phyloP scores from a whole-genome alignment of 2,113 vertebrate species.

The Falcunculus frontatus region DNA sequence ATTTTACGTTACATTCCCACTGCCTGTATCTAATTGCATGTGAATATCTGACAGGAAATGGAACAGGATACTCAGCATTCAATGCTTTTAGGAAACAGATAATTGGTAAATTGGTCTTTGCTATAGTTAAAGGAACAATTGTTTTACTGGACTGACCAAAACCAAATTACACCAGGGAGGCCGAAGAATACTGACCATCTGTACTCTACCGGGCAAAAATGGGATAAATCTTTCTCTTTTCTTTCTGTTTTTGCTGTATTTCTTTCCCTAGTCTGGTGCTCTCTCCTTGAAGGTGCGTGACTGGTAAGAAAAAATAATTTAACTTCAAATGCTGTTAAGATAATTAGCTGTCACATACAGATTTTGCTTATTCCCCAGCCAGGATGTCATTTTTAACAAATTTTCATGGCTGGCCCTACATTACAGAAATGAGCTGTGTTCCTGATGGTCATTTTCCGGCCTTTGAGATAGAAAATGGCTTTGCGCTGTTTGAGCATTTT shows the following conservation, averaged over 20 bases:
- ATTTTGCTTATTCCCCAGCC: neutral
- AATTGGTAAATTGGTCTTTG: neutral
- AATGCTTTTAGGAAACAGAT: constrained; percentile 52
- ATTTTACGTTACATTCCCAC: constrained; percentile 42
- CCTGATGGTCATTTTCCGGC: neutral
- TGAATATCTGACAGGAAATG: constrained; percentile 58
- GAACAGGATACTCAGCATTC: constrained; percentile 46
- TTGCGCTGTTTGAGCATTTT: neutral
- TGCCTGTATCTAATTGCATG: constrained; percentile 47
- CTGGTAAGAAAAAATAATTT: neutral
- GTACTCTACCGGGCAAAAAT: neutral
- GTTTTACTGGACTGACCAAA: constrained; percentile 4
- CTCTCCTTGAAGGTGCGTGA: accelerated
- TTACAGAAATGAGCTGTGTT: neutral
- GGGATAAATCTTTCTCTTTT: neutral
- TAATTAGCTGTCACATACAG: neutral
- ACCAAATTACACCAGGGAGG: neutral
- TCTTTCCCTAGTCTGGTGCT: neutral
- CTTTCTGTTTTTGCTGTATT: neutral
- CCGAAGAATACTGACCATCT: neutral
- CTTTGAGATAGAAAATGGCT: neutral
- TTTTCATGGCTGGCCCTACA: neutral
- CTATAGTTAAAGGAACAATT: constrained; percentile 40
- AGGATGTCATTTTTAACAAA: neutral
- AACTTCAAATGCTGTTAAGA: neutral